These are phyloP conservation scores for Timandra comae DNA, from an alignment of 2,888 invertebrate genomes.

Conservation along the genomic window DNA sequence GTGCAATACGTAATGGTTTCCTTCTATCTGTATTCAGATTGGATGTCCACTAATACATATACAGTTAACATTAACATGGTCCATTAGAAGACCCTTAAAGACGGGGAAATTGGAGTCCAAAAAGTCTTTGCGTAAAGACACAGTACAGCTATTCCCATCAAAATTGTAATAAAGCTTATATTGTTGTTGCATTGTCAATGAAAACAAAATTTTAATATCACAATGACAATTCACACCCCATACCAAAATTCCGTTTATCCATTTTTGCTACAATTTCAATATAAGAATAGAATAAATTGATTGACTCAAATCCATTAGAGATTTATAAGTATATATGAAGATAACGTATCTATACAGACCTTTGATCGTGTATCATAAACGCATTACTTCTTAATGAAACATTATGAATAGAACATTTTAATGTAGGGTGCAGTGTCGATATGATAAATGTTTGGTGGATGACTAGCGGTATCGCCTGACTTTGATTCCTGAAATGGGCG, in stretches of 20 bases:
- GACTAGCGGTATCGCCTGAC: slow-evolving; percentile 56
- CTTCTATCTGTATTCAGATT: slow-evolving; percentile 38
- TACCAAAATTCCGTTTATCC: background rate
- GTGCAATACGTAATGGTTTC: slow-evolving; percentile 38
- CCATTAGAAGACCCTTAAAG: too few species aligned
- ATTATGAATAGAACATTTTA: slow-evolving; percentile 68
- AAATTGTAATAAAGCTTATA: too few species aligned
- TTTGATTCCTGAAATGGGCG: slow-evolving; percentile 50
- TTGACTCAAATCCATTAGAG: slow-evolving; percentile 11
- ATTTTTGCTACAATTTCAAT: background rate
- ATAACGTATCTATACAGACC: slow-evolving; percentile 16
- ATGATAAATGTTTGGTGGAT: slow-evolving; percentile 64
- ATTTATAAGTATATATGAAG: slow-evolving; percentile 13
- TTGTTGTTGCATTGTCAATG: too few species aligned
- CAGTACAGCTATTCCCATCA: too few species aligned
- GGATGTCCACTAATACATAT: slow-evolving; percentile 32
- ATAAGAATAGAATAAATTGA: slow-evolving; percentile 4
- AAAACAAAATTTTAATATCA: too few species aligned
- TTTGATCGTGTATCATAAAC: slow-evolving; percentile 45
- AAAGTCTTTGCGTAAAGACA: too few species aligned
- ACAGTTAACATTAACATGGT: too few species aligned
- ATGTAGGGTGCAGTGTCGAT: slow-evolving; percentile 64
- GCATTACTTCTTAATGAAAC: slow-evolving; percentile 72
- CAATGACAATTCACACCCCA: too few species aligned
- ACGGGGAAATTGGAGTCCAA: too few species aligned